Evolutionary conservation across 2,888 invertebrate genomes (phyloP), one percentile per base, ranked within the genome.

Genomic region (Panzeria rudis): DNA sequence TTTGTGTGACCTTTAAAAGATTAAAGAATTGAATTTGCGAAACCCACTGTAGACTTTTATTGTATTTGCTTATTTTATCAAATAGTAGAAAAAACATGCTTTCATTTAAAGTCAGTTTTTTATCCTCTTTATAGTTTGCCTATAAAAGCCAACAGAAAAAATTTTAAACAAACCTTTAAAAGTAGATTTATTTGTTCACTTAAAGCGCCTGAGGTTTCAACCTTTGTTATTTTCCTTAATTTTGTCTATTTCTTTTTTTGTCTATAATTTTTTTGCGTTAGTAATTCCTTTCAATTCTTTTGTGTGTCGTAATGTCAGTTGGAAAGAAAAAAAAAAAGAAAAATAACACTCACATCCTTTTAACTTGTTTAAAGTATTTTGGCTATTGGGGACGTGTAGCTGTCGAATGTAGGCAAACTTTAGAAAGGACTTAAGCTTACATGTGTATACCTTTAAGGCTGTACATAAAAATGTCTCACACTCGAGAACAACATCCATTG

Each of bases 171-270:
- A 71, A 56, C 20, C 38, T 66, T 76, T 66, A 64, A 68, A 76
- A 76, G 41, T 71, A 47, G 76, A 78, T 73, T 84, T 84, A 47
- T 76, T 80, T 80, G 71, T 78, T 78, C 78, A 38, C 68, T 78
- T 82, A 35, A 54, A 71, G 23, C 44, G 82, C 82, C 78, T 75
- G 52, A 64, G 82, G 82, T 61, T 75, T 20, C 54, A 76, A 82
- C 75, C 82, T 82, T 81, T 81, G 84, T 78, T 69, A 78, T 78
- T 81, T 66, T 25, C 54, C 47, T 41, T 32, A 44, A 56, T 56
- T 44, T 44, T 29, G 9, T 29, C 5, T 17, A 3, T 56, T n/a
- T 23, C 25, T 4, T n/a, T 41, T 38, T 23, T 15, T 23, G 15
- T 59, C 4, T 59, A 15, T 20, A 7, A 13, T 8, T 64, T 54